These are phyloP conservation scores for Todus mexicanus DNA, from an alignment of 2,797 vertebrate species.

Conservation along the genomic window DNA sequence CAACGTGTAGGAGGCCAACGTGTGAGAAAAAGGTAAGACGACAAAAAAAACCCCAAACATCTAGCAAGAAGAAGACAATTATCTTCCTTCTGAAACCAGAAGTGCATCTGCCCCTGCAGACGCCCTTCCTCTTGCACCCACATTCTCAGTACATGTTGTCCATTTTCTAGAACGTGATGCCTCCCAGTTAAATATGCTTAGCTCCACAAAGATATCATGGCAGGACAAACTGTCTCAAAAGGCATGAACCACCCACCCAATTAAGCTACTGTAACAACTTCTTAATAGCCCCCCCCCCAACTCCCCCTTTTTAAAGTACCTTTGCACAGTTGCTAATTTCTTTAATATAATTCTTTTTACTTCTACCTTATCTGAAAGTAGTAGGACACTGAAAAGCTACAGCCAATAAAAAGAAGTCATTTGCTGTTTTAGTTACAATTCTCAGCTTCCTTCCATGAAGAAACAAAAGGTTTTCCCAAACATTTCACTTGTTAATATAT, in stretches of 20 bases:
- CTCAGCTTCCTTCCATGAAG: neutral
- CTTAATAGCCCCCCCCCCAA: rapidly evolving
- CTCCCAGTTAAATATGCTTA: neutral
- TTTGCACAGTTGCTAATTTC: neutral
- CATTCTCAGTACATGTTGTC: neutral
- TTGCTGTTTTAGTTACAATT: neutral
- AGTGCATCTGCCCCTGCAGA: rapidly evolving
- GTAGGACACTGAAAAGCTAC: neutral
- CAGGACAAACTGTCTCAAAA: neutral
- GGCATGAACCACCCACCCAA: neutral
- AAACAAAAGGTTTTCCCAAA: neutral
- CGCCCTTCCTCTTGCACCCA: neutral
- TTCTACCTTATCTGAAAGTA: neutral
- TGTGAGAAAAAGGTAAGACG: neutral
- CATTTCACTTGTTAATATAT: neutral
- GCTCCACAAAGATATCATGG: neutral
- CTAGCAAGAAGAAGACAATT: neutral
- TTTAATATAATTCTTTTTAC: neutral
- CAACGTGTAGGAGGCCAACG: neutral
- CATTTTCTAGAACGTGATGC: neutral
- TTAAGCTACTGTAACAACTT: neutral
- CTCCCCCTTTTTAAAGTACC: neutral
- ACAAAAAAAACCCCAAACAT: neutral
- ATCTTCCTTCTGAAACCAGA: neutral
- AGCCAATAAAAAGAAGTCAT: neutral